Evolutionary conservation across 1,140 invertebrate genomes (phyloP), one percentile per base, ranked within the genome.

Genomic region (Melanaphis sacchari): DNA sequence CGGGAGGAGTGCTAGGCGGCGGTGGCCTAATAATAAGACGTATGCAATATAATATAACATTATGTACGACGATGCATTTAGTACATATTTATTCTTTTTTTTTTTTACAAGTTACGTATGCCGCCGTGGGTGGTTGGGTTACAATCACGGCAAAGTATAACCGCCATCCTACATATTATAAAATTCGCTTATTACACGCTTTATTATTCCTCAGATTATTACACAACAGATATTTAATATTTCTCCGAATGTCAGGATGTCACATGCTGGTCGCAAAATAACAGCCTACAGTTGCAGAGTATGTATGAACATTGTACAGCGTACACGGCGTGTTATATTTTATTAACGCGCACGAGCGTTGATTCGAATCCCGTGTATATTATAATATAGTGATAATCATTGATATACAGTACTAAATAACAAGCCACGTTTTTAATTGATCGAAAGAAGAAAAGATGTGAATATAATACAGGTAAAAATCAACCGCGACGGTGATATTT

Each of bases 101-200:
- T 43, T 54, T 89, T 26, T 54, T 90, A 54, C 88, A 38, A 38
- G 88, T 40, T 89, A 54, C 46, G 36, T 31, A 38, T 41, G 38
- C 38, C 52, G 26, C 89, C 54, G 89, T 90, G 89, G 52, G 89
- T 90, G 89, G 89, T 59, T 54, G 59, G 31, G 59, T 59, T 41
- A 59, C 49, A 40, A 59, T 15, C 88, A 15, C 36, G 9, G 38
- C 52, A 31, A 41, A 41, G 59, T 49, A 88, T 36, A 88, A 52
- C 43, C 31, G 18, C 46, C 87, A 36, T 36, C 21, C 26, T 85
- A 40, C 18, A 21, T 15, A 49, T 26, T 15, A 49, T 26, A 24
- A 59, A 90, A 41, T 90, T 90, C 15, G 89, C 52, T 59, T 90
- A 41, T 90, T 90, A 66, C 89, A 66, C 52, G 40, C 22, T 90